Evolutionary conservation across 2,113 vertebrate species (phyloP), one percentile per base, ranked within the genome.

Genomic region (Phasianus colchicus): DNA sequence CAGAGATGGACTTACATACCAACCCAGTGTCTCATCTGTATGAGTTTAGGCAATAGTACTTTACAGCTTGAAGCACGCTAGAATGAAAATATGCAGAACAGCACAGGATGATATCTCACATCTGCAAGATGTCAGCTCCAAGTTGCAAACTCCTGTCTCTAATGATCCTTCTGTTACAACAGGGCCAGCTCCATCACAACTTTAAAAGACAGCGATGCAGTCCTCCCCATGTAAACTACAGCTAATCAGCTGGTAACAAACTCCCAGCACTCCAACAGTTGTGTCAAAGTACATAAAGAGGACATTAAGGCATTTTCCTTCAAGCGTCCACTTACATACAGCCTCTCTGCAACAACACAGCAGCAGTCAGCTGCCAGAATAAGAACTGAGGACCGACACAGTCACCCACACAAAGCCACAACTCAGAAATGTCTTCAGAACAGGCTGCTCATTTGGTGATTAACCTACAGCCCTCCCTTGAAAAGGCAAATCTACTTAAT

Each of bases 211-310:
- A 96, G 91, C 88, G 97, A 97, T 96, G 92, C 93, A 83, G 40
- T 29, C 25, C 64, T 96, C 83, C 85, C 73, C 72, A 57, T 9
- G 70, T 95, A 96, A 96, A 96, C 95, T 81, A 67, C 77, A 88
- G 81, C 78, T 85, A 92, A 97, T 96, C 94, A 97, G 92, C 91
- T 92, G 80, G 92, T 83, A 90, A 94, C 91, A 75, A 90, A 95
- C 96, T 97, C 96, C 95, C 83, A 83, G 96, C 90, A 96, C 88
- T 87, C 93, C 86, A 70, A 92, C 73, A 92, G 65, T 86, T 96
- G 83, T 76, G 79, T 97, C 96, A 95, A 79, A 94, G 81, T 40
- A 83, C 81, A 83, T 66, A 76, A 95, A 42, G 91, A 90, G 83
- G 82, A 93, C 84, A 54, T 76, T 1, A 63, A n/a, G 12, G 16